Conservation (phyloP, 2,797 vertebrate genomes). For the Enteromius paludinosus region DNA sequence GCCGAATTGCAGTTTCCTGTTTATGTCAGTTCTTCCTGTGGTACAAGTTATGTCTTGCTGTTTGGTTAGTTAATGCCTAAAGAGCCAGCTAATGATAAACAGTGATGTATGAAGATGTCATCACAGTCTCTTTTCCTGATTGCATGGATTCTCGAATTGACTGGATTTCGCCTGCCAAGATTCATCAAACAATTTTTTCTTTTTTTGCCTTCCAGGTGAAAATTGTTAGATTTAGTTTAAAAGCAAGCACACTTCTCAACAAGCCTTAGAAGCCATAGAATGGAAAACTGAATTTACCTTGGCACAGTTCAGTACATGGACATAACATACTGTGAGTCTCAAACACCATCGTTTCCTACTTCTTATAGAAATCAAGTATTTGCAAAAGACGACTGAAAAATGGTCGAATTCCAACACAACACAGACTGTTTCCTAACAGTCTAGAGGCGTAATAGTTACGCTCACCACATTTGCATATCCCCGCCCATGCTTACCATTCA, state of each 20-base stretch:
- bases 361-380: too few species aligned
- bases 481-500: too few species aligned
- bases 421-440: too few species aligned
- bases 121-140: neutral
- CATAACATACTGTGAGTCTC: too few species aligned
- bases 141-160: neutral
- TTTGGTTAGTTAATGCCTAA: slow-evolving; percentile 16
- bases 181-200: neutral
- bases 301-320: too few species aligned
- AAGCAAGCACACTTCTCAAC: neutral
- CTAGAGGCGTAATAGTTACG: too few species aligned
- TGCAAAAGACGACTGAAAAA: too few species aligned
- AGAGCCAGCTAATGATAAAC: slow-evolving; percentile 10
- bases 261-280: too few species aligned
- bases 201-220: neutral
- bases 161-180: neutral
- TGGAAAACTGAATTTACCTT: too few species aligned
- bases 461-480: too few species aligned
- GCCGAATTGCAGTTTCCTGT: slow-evolving; percentile 52
- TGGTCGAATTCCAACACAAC: too few species aligned
- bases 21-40: slow-evolving; percentile 50
- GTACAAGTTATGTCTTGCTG: neutral
- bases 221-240: neutral
- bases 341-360: too few species aligned
- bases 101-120: neutral